phyloP scores from a whole-genome alignment of 2,888 invertebrate species.

The Pasiphila rectangulata region DNA sequence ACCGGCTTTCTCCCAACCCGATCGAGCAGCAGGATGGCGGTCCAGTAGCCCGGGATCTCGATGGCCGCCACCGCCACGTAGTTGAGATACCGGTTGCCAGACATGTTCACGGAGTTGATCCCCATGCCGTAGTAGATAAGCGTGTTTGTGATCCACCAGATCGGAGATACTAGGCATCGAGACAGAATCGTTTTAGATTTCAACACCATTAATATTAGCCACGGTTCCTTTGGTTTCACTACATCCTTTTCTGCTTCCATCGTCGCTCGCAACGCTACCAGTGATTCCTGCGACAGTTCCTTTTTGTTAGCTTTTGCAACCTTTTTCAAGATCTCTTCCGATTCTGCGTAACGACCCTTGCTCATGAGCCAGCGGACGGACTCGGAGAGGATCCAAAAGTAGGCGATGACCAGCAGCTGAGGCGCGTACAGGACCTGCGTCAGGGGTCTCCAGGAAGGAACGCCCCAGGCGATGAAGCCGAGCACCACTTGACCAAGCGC shows the following conservation, averaged over 20 bases:
- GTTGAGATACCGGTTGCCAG: conserved; percentile 84
- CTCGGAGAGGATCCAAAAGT: conserved; percentile 87
- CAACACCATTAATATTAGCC: conserved; percentile 56
- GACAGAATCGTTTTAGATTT: conserved; percentile 53
- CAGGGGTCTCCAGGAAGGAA: conserved; percentile 85
- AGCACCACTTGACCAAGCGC: conserved; percentile 87
- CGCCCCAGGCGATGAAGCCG: conserved; percentile 85
- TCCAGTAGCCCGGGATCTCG: conserved; percentile 87
- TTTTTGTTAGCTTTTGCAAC: conserved; percentile 83
- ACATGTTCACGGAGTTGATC: conserved; percentile 84
- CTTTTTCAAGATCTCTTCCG: conserved; percentile 82
- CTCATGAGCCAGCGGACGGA: conserved; percentile 89
- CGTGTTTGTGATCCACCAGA: conserved; percentile 86
- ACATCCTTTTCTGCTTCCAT: conserved; percentile 57
- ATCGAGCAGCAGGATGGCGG: conserved; percentile 83
- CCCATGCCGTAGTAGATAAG: conserved; percentile 87
- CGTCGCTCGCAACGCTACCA: conserved; percentile 60
- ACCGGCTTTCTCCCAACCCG: conserved; percentile 83
- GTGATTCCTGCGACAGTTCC: conserved; percentile 76
- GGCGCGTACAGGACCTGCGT: conserved; percentile 86
- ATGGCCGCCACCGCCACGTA: conserved; percentile 83
- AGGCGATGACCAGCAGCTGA: conserved; percentile 83
- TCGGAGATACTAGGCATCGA: conserved; percentile 65
- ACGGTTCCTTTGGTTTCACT: conserved; percentile 56
- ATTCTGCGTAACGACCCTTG: conserved; percentile 84